Conservation (phyloP, 2,797 vertebrate species). For the Arrhamphus sclerolepis region DNA sequence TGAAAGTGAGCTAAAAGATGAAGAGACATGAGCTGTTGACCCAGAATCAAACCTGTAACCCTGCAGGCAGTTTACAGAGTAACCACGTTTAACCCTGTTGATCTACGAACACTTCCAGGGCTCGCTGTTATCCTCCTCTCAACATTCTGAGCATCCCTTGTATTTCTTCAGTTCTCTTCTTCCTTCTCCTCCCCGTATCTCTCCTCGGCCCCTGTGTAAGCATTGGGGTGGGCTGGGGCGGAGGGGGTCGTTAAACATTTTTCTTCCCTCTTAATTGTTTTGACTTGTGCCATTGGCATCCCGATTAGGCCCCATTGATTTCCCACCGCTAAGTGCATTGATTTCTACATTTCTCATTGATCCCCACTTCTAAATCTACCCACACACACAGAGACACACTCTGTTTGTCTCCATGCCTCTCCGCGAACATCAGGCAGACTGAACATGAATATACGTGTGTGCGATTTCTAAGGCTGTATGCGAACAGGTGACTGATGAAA, state of each 20-base stretch:
- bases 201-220: slow-evolving; percentile 76
- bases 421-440: slow-evolving; percentile 40
- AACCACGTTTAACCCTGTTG: slow-evolving; percentile 16
- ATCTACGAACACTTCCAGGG: not conserved
- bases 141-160: slow-evolving; percentile 11
- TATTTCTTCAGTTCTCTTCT: slow-evolving; percentile 7
- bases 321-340: slow-evolving; percentile 95
- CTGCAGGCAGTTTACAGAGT: not conserved
- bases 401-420: slow-evolving; percentile 55
- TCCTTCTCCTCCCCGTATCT: slow-evolving; percentile 25
- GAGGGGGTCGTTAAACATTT: slow-evolving; percentile 88
- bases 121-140: slow-evolving; percentile 7
- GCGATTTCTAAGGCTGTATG: slow-evolving; percentile 11
- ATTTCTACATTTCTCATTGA: slow-evolving; percentile 99
- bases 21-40: not conserved
- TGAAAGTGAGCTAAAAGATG: slow-evolving; percentile 1
- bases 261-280: slow-evolving; percentile 97
- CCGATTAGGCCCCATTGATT: slow-evolving; percentile 98
- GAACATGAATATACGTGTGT: slow-evolving; percentile 1
- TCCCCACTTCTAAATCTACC: slow-evolving; percentile 93
- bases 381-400: slow-evolving; percentile 68
- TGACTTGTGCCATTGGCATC: slow-evolving; percentile 97
- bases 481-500: slow-evolving; percentile 8
- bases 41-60: slow-evolving; percentile 28
- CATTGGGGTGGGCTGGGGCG: slow-evolving; percentile 72